These are phyloP conservation scores for Acipenser oxyrinchus DNA, from an alignment of 2,797 vertebrate genomes.

Conservation along the genomic window DNA sequence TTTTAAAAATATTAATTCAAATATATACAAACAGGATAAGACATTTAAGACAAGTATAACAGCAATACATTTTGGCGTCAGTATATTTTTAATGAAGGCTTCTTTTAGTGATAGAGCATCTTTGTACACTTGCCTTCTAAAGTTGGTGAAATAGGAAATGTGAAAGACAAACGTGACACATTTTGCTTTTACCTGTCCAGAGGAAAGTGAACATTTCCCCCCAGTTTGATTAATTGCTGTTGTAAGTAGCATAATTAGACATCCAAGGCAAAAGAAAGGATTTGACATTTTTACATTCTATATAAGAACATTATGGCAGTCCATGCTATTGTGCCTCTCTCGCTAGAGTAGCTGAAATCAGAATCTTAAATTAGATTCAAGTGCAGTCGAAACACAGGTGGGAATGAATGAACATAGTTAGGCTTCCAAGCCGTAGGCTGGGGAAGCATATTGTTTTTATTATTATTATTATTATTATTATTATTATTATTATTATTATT, in stretches of 20 bases:
- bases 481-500: too few species aligned
- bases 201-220: slow-evolving; percentile 35
- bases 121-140: slow-evolving; percentile 46
- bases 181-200: slow-evolving; percentile 32
- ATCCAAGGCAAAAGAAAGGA: background rate
- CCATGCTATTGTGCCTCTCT: too few species aligned
- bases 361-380: too few species aligned
- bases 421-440: too few species aligned
- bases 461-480: too few species aligned
- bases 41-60: slow-evolving; percentile 67
- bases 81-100: slow-evolving; percentile 52
- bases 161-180: slow-evolving; percentile 59
- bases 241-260: slow-evolving; percentile 14
- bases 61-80: slow-evolving; percentile 64
- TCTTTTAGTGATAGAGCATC: slow-evolving; percentile 48
- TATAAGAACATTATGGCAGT: too few species aligned
- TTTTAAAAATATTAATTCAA: slow-evolving; percentile 32
- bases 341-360: too few species aligned
- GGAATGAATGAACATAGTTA: too few species aligned
- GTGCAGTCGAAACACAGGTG: too few species aligned
- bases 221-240: slow-evolving; percentile 57
- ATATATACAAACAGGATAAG: slow-evolving; percentile 56
- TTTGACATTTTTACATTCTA: background rate
- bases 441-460: too few species aligned
- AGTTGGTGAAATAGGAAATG: slow-evolving; percentile 36